Conservation (phyloP, 2,797 vertebrate genomes). For the Enteromius viviparus region DNA sequence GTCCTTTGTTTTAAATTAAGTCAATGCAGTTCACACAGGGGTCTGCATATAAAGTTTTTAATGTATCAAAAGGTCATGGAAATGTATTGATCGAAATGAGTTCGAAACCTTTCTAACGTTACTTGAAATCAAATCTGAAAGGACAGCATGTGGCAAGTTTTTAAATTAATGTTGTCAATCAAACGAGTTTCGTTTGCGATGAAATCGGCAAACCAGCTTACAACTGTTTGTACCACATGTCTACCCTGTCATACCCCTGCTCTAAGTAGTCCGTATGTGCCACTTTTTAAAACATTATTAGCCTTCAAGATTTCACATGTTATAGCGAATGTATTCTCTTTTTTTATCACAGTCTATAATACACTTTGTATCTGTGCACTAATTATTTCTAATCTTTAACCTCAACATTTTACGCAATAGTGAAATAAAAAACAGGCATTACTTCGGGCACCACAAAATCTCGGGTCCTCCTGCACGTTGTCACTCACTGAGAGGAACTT, state of each 20-base stretch:
- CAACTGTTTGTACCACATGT: background rate
- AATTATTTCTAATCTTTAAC: background rate
- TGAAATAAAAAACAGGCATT: slow-evolving; percentile 40
- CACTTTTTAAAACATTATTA: background rate
- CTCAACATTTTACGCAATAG: background rate
- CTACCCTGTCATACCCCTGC: background rate
- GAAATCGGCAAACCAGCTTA: background rate
- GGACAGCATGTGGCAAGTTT: background rate
- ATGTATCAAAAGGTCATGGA: background rate
- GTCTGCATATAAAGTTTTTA: background rate
- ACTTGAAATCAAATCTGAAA: background rate
- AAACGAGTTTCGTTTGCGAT: background rate
- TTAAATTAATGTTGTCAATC: background rate
- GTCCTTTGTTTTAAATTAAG: background rate
- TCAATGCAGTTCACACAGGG: background rate
- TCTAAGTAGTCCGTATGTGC: background rate
- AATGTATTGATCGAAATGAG: background rate
- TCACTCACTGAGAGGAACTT: background rate
- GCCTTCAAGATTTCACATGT: background rate
- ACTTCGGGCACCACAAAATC: background rate
- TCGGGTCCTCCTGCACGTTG: slow-evolving; percentile 54
- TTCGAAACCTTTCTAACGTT: background rate
- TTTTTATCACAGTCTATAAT: too few species aligned
- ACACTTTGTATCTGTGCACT: background rate
- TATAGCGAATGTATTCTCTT: background rate